These are phyloP conservation scores for Hirudo medicinalis DNA, from an alignment of 1,140 invertebrate genomes.

Conservation along the genomic window DNA sequence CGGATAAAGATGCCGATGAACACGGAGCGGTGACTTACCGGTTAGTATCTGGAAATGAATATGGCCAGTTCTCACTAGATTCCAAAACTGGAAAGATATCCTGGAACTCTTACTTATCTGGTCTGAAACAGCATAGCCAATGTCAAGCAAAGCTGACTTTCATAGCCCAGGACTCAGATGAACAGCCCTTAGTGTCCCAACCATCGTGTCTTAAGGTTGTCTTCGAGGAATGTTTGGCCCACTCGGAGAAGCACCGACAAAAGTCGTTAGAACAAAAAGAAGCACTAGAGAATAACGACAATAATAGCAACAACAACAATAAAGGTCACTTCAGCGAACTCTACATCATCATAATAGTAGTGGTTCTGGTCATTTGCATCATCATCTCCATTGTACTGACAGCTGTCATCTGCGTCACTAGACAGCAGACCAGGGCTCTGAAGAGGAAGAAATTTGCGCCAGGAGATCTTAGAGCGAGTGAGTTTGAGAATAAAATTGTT, in stretches of 20 bases:
- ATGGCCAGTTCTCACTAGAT: not conserved
- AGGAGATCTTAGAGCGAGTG: conserved; percentile 1
- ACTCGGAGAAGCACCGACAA: not conserved
- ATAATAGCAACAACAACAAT: not conserved
- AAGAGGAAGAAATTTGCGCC: not conserved
- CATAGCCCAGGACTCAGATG: not conserved
- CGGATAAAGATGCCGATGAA: not conserved
- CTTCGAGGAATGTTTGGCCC: not conserved
- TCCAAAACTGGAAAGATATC: not conserved
- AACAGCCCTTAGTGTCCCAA: not conserved
- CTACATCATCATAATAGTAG: not conserved
- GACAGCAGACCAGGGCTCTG: not conserved
- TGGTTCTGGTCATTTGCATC: not conserved
- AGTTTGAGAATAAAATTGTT: not conserved
- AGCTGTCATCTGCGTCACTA: not conserved
- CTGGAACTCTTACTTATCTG: conserved; percentile 8
- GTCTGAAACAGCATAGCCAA: not conserved
- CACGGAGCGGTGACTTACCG: not conserved
- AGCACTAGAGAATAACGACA: too few species aligned
- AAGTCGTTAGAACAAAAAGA: not conserved
- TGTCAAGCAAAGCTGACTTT: not conserved
- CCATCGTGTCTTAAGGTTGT: not conserved
- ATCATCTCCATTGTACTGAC: conserved; percentile 8
- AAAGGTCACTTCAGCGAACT: not conserved
- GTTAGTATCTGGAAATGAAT: not conserved